Evolutionary conservation across 1,140 invertebrate species (phyloP), one percentile per base, ranked within the genome.

Genomic region (Pteromalus puparum): DNA sequence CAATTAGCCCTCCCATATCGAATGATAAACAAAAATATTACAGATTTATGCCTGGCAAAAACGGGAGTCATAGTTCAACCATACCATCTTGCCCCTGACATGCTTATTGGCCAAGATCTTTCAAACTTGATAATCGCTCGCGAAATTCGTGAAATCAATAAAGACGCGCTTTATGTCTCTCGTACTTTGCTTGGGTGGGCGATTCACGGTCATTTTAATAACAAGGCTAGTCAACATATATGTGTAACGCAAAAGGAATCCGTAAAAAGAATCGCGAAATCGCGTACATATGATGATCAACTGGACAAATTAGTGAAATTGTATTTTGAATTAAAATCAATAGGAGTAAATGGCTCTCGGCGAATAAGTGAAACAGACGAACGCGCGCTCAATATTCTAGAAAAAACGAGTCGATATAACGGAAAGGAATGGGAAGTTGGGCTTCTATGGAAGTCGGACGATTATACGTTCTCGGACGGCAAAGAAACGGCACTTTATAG

Each of bases 391-490:
- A 34, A 76, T 1, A 82, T 82, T 9, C 67, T 76, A 65, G 48
- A 76, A 28, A 65, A 30, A 38, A 81, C 72, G 2, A 75, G 70
- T 26, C 3, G 24, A 24, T 74, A 34, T 12, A 24, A 46, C 0
- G 61, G 65, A 24, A 68, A 68, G 5, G 13, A 18, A 12, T 87
- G 85, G 83, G 80, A 87, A 68, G 84, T 86, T 12, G 85, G 87
- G 0, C 48, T 87, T 4, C 30, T 86, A 10, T 86, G 85, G 86
- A 84, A 75, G 26, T 42, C 48, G 0, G 76, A 85, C 21, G 10
- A 74, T 1, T 48, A 28, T 21, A 13, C 28, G 2, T 53, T 86
- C n/a, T 67, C 81, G 5, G 53, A 83, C 21, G 82, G 68, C n/a
- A 61, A 73, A 70, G 21, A 21, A 28, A 74, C 9, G 2, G 81